Base-by-base conservation (phyloP, 53 echinoderm and acorn worm genomes). In the Hippasteria phrygiana region DNA sequence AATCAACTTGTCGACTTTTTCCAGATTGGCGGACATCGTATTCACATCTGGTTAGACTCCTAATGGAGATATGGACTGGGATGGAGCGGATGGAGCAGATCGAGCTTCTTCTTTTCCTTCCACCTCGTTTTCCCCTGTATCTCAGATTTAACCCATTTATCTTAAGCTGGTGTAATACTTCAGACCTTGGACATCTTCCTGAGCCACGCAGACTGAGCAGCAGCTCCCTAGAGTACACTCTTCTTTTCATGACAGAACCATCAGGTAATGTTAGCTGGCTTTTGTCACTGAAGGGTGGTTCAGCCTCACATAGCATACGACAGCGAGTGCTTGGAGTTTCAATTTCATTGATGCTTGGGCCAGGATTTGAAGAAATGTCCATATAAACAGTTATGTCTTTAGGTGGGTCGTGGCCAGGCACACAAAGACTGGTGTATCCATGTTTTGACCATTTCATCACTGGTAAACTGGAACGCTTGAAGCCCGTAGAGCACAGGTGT, bases 361-460 rank as follows among this genome's bases (percentile, higher is more conserved):
- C 75, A 16, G 51, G 75, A 18, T 75, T 75, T 48, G 46, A 45
- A 42, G 75, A 74, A 74, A 74, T 31, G 75, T 28, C 75, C 48
- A 75, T 75, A 39, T 20, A 75, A 47, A 75, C 32, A 28, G 50
- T 51, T 16, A 75, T 50, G 32, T 71, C 71, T 38, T 37, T 17
- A 31, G 48, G 75, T 46, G 75, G 75, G 32, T 75, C 75, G 12
- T 75, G 75, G 75, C 50, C 75, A 75, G 75, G 75, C 17, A 75
- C 75, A 75, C 13, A 75, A 46, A 75, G 48, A 51, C 75, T 47
- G 47, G 18, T 75, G 29, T 47, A 48, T 29, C 75, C 75, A 50
- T 75, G 75, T 29, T 75, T 75, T 3, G 75, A 50, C 75, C 75
- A 75, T 75, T 75, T 75, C 74, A 43, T 74, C 74, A 74, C 43